These are phyloP conservation scores for Trinectes maculatus DNA, from an alignment of 2,113 vertebrate species.

Conservation along the genomic window DNA sequence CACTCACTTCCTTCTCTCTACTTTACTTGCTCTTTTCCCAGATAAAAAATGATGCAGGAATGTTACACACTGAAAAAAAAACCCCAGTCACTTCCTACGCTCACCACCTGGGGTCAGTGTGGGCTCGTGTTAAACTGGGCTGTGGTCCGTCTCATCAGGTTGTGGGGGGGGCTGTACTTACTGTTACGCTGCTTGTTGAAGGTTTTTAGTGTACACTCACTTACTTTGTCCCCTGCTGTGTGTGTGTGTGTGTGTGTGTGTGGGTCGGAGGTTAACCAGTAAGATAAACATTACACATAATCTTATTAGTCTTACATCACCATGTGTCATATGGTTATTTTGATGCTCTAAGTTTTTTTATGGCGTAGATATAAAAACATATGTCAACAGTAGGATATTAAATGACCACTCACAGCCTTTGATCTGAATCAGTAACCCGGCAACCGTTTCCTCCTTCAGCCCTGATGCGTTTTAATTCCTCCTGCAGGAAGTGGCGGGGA, in stretches of 20 bases:
- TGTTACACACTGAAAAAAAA: no score
- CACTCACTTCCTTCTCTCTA: no score
- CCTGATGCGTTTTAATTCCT: slow-evolving; percentile 5
- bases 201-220: slow-evolving; percentile 3
- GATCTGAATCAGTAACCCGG: not conserved
- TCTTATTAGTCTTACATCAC: not conserved
- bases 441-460: not conserved
- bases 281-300: not conserved
- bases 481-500: slow-evolving; percentile 25
- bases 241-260: slow-evolving; percentile 13
- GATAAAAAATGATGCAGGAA: no score
- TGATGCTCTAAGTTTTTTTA: not conserved
- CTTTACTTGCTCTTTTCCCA: not conserved
- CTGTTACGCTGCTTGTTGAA: slow-evolving; percentile 17
- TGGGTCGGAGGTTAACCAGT: not conserved
- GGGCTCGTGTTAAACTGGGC: not conserved
- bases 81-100: not conserved
- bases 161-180: slow-evolving; percentile 13
- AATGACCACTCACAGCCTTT: not conserved
- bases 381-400: no score
- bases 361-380: not conserved
- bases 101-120: slow-evolving; percentile 65
- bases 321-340: not conserved
- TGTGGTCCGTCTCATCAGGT: not conserved
- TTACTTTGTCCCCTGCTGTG: not conserved